Evolutionary conservation across 2,797 vertebrate species (phyloP).

Genomic region (Notamacropus eugenii): DNA sequence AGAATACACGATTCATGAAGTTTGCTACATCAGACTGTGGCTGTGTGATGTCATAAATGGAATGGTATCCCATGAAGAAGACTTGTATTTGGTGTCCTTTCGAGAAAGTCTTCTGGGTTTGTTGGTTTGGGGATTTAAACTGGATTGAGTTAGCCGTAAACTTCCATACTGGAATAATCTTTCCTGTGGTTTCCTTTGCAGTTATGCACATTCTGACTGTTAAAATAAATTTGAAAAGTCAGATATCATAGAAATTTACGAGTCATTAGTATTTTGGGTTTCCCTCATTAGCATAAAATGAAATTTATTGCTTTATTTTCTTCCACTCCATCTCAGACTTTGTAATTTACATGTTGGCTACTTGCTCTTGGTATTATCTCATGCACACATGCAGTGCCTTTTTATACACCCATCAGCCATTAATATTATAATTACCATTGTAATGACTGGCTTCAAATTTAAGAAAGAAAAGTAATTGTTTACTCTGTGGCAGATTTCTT

Average conservation of each 20-base stretch:
- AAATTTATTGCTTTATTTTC: slow-evolving; percentile 50
- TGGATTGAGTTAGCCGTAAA: slow-evolving; percentile 27
- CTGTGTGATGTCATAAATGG: neutral
- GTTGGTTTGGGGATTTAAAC: slow-evolving; percentile 24
- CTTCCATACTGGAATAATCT: neutral
- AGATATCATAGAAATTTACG: slow-evolving; percentile 7
- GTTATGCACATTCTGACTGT: slow-evolving; percentile 19
- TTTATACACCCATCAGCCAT: slow-evolving; percentile 31
- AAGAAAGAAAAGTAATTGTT: slow-evolving; percentile 51
- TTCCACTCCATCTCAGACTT: slow-evolving; percentile 34
- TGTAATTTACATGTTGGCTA: slow-evolving; percentile 46
- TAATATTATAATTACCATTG: neutral
- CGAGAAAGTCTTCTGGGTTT: slow-evolving; percentile 35
- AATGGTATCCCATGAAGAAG: neutral
- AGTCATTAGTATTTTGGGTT: slow-evolving; percentile 44
- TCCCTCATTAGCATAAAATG: slow-evolving; percentile 53
- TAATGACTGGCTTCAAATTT: slow-evolving; percentile 57
- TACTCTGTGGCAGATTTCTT: slow-evolving; percentile 52
- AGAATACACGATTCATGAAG: neutral
- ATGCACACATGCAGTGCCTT: slow-evolving; percentile 4
- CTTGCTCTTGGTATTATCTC: slow-evolving; percentile 50
- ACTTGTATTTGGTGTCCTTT: neutral
- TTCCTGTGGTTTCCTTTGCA: slow-evolving; percentile 4
- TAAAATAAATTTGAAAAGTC: slow-evolving; percentile 53
- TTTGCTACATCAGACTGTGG: neutral